Evolutionary conservation across 2,113 vertebrate genomes (phyloP), one percentile per base, ranked within the genome.

Genomic region (Ceratotherium simum): DNA sequence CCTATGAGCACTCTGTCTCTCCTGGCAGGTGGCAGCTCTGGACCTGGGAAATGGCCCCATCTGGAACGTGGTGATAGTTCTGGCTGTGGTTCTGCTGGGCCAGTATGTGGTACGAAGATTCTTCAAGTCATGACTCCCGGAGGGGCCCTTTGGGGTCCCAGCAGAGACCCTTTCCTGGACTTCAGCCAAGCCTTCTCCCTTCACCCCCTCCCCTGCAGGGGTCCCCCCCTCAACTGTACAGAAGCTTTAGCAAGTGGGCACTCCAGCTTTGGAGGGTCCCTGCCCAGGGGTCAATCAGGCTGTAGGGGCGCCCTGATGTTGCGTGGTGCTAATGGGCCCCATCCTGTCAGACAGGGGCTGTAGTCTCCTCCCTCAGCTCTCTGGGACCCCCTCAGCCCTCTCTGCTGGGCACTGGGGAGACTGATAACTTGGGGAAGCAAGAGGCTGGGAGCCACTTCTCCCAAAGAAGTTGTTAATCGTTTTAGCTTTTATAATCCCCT

Each of bases 41-140:
- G 65, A 98, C 12, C 93, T 99, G 90, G 98, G 98, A 82, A 99
- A 99, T 10, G 91, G 98, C 89, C 98, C 98, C 58, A 51, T 98
- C 75, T 97, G 94, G 78, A 99, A 98, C 10, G 85, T 99, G 97
- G 11, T 98, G 83, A 33, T 95, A 10, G 94, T 98, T 90, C 89
- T 98, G 81, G 96, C 67, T 23, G 88, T 99, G 97, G 90, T 99
- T 78, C 60, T 99, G 33, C 65, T 99, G 95, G 98, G 98, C 56
- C 97, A 98, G 46, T 98, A 98, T 25, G 97, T 98, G 95, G 62
- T 99, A 96, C 98, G 97, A 79, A 99, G 98, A 92, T 98, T 99
- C 98, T 98, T 98, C 97, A 96, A 42, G 64, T 76, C 96, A 31
- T 99, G 98, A 99, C 64, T 23, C 4, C 31, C 12, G 75, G 89